These are phyloP conservation scores for Hypselothyrea guttata DNA, from an alignment of 2,888 invertebrate genomes.

Conservation along the genomic window DNA sequence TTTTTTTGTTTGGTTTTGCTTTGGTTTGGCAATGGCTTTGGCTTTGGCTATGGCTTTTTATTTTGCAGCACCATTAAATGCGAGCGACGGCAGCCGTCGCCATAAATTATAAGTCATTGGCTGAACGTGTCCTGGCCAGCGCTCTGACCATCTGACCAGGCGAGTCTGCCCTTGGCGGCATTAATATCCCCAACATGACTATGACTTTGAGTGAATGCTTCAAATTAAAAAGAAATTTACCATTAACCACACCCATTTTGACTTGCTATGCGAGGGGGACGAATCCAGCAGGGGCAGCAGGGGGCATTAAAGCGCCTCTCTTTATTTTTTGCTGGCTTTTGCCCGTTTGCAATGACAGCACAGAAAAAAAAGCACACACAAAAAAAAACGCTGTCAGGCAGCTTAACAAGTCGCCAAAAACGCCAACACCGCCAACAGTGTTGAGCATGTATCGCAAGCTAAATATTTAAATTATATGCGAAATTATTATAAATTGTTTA, in stretches of 20 bases:
- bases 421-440: not conserved
- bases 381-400: slow-evolving; percentile 32
- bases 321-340: not conserved
- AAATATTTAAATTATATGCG: not conserved
- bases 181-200: slow-evolving; percentile 77
- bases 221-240: slow-evolving; percentile 80
- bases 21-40: not conserved
- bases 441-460: too few relatives aligned
- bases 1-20: slow-evolving; percentile 11
- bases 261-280: slow-evolving; percentile 10
- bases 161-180: slow-evolving; percentile 38
- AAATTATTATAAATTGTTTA: too few relatives aligned
- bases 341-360: slow-evolving; percentile 42
- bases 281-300: not conserved
- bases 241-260: slow-evolving; percentile 67
- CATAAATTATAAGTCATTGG: slow-evolving; percentile 79
- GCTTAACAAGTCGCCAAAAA: slow-evolving; percentile 21
- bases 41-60: slow-evolving; percentile 12
- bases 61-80: slow-evolving; percentile 58
- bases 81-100: slow-evolving; percentile 58
- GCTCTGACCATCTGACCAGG: slow-evolving; percentile 2
- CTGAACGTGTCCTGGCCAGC: slow-evolving; percentile 53
- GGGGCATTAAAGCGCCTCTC: slow-evolving; percentile 33
- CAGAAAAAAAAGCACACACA: too few relatives aligned
- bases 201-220: slow-evolving; percentile 79